Evolutionary conservation across 2,888 invertebrate genomes (phyloP).

Genomic region (Lutraria lutraria): DNA sequence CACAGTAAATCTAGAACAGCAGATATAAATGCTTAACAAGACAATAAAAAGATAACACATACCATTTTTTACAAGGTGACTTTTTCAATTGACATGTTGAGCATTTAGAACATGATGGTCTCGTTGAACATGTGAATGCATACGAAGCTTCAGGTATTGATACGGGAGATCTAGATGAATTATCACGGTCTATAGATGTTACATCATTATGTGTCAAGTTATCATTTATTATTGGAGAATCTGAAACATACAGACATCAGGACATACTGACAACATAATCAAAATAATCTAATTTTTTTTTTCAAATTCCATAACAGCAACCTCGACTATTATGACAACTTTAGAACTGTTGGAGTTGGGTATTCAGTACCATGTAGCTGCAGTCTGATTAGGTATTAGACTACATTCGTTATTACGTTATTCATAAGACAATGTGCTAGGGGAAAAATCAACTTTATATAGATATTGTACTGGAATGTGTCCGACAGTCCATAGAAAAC

Average conservation of each 20-base stretch:
- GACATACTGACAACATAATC: too few species aligned
- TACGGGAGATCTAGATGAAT: background rate
- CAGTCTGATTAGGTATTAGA: too few species aligned
- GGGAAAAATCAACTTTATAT: too few species aligned
- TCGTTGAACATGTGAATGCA: slow-evolving; percentile 61
- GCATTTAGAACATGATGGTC: slow-evolving; percentile 10
- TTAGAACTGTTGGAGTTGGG: too few species aligned
- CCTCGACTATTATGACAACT: too few species aligned
- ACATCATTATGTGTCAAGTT: slow-evolving; percentile 20
- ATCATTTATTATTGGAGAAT: slow-evolving; percentile 27
- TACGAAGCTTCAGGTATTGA: slow-evolving; percentile 58
- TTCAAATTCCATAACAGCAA: too few species aligned
- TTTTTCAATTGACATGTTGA: slow-evolving; percentile 21
- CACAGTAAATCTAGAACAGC: slow-evolving; percentile 36
- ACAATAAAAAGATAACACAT: background rate
- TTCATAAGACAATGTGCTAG: too few species aligned
- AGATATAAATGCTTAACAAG: slow-evolving; percentile 39
- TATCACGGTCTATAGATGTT: background rate
- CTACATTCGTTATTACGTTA: too few species aligned
- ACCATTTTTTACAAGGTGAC: slow-evolving; percentile 48
- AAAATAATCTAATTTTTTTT: too few species aligned
- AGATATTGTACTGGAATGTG: too few species aligned
- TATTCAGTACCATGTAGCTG: too few species aligned
- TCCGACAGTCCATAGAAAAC: too few species aligned
- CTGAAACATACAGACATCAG: slow-evolving; percentile 21